Evolutionary conservation across 2,888 invertebrate species (phyloP), one percentile per base, ranked within the genome.

Genomic region (Drosophila infuscata): DNA sequence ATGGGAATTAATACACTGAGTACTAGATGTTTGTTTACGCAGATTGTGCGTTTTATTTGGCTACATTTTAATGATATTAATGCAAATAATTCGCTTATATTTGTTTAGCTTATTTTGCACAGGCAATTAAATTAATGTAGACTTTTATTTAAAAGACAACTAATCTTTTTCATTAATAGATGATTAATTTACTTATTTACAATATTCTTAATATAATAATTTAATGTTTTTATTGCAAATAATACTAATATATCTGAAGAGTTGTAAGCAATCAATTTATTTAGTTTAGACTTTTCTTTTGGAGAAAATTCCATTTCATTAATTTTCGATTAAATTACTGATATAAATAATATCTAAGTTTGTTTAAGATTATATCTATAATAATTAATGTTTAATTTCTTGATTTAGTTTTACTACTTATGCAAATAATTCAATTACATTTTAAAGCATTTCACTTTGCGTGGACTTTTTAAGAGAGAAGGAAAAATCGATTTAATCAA

Each of bases 1-100:
- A 80, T 61, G 76, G 68, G 43, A 80, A 66, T 69, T 69, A 76
- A 80, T 71, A 76, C 76, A 79, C 41, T 71, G 65, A 36, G 56
- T 66, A 32, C 43, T 20, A 66, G 51, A 76, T 54, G 56, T 71
- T 66, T 68, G 51, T 52, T 32, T 30, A 68, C 64, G 56, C 17
- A n/a, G 15, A 17, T 12, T 29, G 35, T 35, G 9, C 11, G 17
- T 12, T 33, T 15, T 12, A 29, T 7, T 54, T n/a, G 29, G n/a
- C n/a, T n/a, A n/a, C 56, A 12, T 38, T n/a, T 38, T 38, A 41
- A 56, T 56, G 3, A 29, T 29, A 33, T 35, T 48, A 29, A 46
- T 46, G 7, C 25, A 46, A 46, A 46, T 46, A 46, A 46, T 0
- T 25, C 4, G 7, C 8, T 15, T 4, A 6, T 25, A 8, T 25